phyloP scores from a whole-genome alignment of 2,113 vertebrate genomes.

The Rhabdomys dilectus region DNA sequence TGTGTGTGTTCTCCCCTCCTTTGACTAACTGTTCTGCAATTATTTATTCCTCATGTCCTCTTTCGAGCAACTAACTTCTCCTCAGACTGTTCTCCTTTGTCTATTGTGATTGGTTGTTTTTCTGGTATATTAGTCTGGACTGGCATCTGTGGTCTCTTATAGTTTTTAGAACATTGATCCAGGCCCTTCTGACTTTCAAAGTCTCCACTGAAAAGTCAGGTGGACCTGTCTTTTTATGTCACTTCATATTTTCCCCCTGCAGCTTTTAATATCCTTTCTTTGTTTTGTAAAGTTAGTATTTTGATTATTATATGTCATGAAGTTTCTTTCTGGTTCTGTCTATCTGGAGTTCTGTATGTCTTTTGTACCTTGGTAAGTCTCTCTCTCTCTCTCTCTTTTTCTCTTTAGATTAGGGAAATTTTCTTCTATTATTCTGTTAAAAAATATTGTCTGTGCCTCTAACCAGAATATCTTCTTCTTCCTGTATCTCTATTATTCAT shows the following conservation, averaged over 20 bases:
- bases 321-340: background rate
- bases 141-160: background rate
- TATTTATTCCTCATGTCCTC: background rate
- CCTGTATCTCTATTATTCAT: background rate
- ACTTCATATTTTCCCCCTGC: background rate
- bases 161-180: background rate
- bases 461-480: background rate
- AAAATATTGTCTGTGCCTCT: background rate
- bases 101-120: background rate
- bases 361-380: background rate
- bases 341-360: background rate
- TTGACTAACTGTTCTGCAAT: background rate
- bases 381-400: background rate
- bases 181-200: background rate
- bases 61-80: background rate
- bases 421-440: background rate
- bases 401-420: background rate
- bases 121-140: background rate
- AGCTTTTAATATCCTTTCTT: background rate
- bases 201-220: background rate
- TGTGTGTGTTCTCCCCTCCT: background rate
- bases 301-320: background rate
- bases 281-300: background rate
- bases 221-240: background rate
- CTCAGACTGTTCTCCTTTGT: background rate